Base-by-base conservation (phyloP, 2,113 vertebrate genomes). In the Balaenoptera acutorostrata region DNA sequence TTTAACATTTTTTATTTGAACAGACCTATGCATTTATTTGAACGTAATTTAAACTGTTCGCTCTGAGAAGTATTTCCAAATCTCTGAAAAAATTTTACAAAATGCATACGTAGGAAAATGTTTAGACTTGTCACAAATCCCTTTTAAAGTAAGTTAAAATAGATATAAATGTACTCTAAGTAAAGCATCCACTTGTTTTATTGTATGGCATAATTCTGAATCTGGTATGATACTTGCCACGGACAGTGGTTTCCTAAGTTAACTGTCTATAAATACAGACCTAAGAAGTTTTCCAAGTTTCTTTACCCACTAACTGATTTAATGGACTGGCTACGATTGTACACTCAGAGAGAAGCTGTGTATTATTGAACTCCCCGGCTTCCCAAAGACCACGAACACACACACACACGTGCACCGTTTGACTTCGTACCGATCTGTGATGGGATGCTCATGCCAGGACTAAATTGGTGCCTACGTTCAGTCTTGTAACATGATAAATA, bases 371-470 rank as follows among this genome's bases (percentile, higher is more conserved):
- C 17, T 3, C 8, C 25, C 21, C 5, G 25, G 0, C 36, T 29
- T 57, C 0, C 39, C n/a, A 9, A 14, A 1, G 6, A 9, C 27
- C 5, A 2, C 1, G 3, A 4, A 14, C 59, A 17, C 25, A 31
- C 13, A 17, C 49, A n/a, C 31, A 0, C 63, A 36, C 3, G 14
- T 18, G 29, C 9, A 0, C 27, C 25, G 2, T 88, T 12, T n/a
- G 64, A 46, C 92, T 41, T 14, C 12, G 64, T 6, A 4, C 49
- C 17, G 2, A 6, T 11, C 52, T 33, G 77, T 63, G 86, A 84
- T 8, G 11, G 8, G 14, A 7, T 36, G 2, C 41, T 59, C 27
- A 9, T 23, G 81, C 49, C n/a, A 39, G 39, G 36, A 88, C 55
- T 23, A 57, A 64, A 39, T 2, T 14, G 27, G 7, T 52, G 20